A percentile compares a stretch with the other conserved stretches of the same genome.
These are phyloP conservation scores for Polydrusus cervinus DNA, from an alignment of 2,888 invertebrate genomes.

Conservation along the genomic window DNA sequence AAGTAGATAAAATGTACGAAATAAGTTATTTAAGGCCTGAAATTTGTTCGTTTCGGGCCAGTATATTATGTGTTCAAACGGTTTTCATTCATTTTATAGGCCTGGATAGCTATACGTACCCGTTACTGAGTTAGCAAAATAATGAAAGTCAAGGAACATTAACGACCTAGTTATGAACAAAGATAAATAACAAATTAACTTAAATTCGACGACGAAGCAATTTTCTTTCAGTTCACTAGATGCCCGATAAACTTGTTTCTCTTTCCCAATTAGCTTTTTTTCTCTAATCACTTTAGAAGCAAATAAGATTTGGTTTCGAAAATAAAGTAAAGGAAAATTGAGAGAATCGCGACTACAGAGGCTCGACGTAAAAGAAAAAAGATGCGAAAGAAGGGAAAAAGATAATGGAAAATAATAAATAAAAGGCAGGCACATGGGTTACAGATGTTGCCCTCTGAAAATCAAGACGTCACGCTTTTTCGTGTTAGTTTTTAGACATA, in stretches of 20 bases:
- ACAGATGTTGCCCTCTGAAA: constrained; percentile 60
- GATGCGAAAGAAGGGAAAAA: constrained; percentile 35
- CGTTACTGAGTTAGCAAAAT: too few species aligned
- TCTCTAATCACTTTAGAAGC: constrained; percentile 22
- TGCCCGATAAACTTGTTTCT: background rate
- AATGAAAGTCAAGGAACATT: too few species aligned
- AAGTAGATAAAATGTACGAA: too few species aligned
- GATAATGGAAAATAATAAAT: constrained; percentile 54
- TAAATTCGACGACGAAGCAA: too few species aligned
- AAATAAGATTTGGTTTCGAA: constrained; percentile 20
- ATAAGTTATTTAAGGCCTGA: too few species aligned
- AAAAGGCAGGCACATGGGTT: constrained; percentile 59
- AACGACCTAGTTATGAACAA: too few species aligned
- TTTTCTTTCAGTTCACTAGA: too few species aligned
- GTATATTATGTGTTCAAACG: too few species aligned
- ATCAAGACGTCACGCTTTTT: constrained; percentile 59
- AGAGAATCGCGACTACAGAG: constrained; percentile 32
- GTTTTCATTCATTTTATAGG: too few species aligned
- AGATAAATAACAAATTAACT: too few species aligned
- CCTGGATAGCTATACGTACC: too few species aligned
- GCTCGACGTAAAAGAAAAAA: constrained; percentile 7
- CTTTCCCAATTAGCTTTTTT: background rate
- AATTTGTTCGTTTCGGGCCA: too few species aligned
- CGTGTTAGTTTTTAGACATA: constrained; percentile 13
- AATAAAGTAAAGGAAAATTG: constrained; percentile 29